These are phyloP conservation scores for Danaus chrysippus DNA, from an alignment of 2,888 invertebrate genomes.

Conservation along the genomic window DNA sequence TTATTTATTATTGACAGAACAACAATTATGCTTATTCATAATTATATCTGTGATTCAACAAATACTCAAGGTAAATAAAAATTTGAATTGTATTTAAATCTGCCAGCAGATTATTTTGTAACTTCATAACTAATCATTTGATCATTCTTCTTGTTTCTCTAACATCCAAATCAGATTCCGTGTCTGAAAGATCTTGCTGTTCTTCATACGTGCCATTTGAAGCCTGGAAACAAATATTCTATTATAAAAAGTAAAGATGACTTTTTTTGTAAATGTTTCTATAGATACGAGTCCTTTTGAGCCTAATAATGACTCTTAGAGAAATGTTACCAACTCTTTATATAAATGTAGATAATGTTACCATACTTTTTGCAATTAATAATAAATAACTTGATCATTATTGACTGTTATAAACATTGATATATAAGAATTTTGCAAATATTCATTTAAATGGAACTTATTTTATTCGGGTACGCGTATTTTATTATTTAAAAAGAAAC, in stretches of 20 bases:
- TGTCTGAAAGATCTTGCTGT: slow-evolving; percentile 53
- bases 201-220: slow-evolving; percentile 42
- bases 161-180: slow-evolving; percentile 60
- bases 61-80: slow-evolving; percentile 15
- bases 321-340: too few relatives aligned
- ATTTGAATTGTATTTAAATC: slow-evolving; percentile 7
- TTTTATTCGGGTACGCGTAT: too few relatives aligned
- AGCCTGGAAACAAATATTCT: slow-evolving; percentile 41
- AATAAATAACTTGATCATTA: too few relatives aligned
- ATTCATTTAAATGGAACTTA: too few relatives aligned
- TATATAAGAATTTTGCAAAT: too few relatives aligned
- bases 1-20: slow-evolving; percentile 23
- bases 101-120: slow-evolving; percentile 10
- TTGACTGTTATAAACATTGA: too few relatives aligned
- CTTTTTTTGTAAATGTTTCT: too few relatives aligned
- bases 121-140: slow-evolving; percentile 23
- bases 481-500: too few relatives aligned
- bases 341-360: too few relatives aligned
- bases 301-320: too few relatives aligned
- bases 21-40: slow-evolving; percentile 46
- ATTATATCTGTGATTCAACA: slow-evolving; percentile 32
- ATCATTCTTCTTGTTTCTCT: slow-evolving; percentile 43
- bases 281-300: too few relatives aligned
- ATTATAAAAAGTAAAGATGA: background rate
- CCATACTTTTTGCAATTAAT: too few relatives aligned